Base-by-base conservation (phyloP, 2,797 vertebrate species). In the Gallinago solitaria region DNA sequence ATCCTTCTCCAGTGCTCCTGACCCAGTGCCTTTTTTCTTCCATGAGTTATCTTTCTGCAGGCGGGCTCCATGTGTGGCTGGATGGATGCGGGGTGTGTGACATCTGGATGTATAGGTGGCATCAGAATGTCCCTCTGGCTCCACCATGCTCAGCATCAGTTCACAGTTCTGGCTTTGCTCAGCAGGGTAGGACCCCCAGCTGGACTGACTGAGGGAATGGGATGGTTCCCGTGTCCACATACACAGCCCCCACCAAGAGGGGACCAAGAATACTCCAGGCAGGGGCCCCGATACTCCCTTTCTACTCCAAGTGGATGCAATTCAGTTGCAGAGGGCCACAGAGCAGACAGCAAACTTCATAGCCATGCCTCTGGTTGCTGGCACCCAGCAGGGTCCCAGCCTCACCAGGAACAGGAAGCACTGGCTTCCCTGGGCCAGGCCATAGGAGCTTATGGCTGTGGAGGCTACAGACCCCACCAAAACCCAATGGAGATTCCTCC, bases 111-210 rank as follows among this genome's bases (percentile, higher is more conserved):
- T 12, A 56, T 51, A 41, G 0, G 1, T 37, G 75, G 11, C 67
- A 57, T 5, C 53, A 57, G 35, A 8, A 3, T 1, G 2, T 30
- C 47, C 17, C n/a, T 0, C 19, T 11, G 25, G 33, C 50, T 48
- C 0, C 0, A 3, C 32, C 0, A 0, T 24, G 18, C 57, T 74
- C 41, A 53, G 53, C 68, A 30, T 9, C 83, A 48, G 11, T 6
- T 17, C 30, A 16, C 43, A 21, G 1, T 4, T 25, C 2, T 3
- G 2, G 7, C 50, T 78, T 41, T 79, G 50, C 53, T 30, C 1
- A 0, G 15, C 1, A 6, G 35, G 8, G 2, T 28, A 12, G 32
- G 30, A 77, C 7, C 28, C 25, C n/a, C 28, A 33, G 21, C 19
- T 39, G 43, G 74, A 21, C 51, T n/a, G n/a, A 15, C 27, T 17